Conservation (phyloP, 2,113 vertebrate species). For the Gymnogyps californianus region DNA sequence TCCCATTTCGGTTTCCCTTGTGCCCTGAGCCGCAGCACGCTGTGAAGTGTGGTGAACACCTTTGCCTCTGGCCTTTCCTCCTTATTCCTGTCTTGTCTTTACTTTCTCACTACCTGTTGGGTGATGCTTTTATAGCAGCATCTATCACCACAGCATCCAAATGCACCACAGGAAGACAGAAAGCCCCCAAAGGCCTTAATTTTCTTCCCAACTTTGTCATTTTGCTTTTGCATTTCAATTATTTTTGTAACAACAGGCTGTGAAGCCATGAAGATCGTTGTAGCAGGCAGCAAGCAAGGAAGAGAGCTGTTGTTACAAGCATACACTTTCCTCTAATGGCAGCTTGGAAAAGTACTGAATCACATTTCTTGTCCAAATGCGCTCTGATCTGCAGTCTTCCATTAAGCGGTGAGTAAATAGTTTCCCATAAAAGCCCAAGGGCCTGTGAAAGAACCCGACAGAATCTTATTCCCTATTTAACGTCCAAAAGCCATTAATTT, state of each 20-base stretch:
- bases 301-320: neutral
- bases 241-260: neutral
- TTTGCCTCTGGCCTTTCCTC: neutral
- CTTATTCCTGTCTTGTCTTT: neutral
- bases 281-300: neutral
- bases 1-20: rapidly evolving
- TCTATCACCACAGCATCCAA: neutral
- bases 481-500: neutral
- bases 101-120: neutral
- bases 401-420: neutral
- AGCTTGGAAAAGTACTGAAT: neutral
- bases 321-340: neutral
- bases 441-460: neutral
- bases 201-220: neutral
- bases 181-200: neutral
- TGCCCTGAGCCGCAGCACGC: rapidly evolving
- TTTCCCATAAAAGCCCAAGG: neutral
- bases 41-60: neutral
- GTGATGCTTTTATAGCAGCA: neutral
- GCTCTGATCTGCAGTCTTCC: neutral
- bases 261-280: neutral
- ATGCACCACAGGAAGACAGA: neutral
- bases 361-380: neutral
- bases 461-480: neutral
- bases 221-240: neutral